Percentiles rank a stretch among this genome's conserved stretches.
Evolutionary conservation across 2,113 vertebrate genomes (phyloP).

Genomic region (Conger conger): DNA sequence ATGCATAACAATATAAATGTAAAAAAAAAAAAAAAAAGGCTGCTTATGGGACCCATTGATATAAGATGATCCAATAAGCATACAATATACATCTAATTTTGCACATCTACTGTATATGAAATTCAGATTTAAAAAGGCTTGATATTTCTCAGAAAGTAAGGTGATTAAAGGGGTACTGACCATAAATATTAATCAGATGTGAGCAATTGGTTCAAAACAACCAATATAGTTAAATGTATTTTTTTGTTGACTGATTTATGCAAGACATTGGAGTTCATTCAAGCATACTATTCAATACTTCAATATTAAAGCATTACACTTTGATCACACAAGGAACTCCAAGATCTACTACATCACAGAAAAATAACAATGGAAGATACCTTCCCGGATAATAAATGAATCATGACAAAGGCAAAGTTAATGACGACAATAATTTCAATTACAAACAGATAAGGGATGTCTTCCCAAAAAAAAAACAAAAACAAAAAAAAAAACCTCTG

Average conservation of each 20-base stretch:
- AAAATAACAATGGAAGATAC: not conserved
- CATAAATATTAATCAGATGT: conserved; percentile 10
- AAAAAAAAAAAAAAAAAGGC: not conserved
- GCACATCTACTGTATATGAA: not conserved
- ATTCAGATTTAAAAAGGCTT: not conserved
- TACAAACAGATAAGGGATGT: not conserved
- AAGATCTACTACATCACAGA: not conserved
- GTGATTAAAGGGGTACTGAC: conserved; percentile 5
- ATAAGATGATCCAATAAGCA: not conserved
- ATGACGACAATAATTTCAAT: not conserved
- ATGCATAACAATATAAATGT: not conserved
- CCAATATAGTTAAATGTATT: not conserved
- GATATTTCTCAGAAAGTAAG: conserved; percentile 10
- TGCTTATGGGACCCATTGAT: not conserved
- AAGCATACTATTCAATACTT: not conserved
- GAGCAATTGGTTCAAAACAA: not conserved
- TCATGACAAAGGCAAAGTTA: not conserved
- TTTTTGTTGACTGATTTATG: not conserved
- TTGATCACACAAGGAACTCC: not conserved
- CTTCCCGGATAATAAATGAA: not conserved
- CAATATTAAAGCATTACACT: not conserved
- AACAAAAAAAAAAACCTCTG: not conserved
- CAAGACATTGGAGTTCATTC: not conserved
- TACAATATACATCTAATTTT: not conserved
- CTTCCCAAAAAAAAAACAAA: not conserved